Conservation (phyloP, 53 echinoderm and acorn worm genomes). For the Echinometra lucunter region DNA sequence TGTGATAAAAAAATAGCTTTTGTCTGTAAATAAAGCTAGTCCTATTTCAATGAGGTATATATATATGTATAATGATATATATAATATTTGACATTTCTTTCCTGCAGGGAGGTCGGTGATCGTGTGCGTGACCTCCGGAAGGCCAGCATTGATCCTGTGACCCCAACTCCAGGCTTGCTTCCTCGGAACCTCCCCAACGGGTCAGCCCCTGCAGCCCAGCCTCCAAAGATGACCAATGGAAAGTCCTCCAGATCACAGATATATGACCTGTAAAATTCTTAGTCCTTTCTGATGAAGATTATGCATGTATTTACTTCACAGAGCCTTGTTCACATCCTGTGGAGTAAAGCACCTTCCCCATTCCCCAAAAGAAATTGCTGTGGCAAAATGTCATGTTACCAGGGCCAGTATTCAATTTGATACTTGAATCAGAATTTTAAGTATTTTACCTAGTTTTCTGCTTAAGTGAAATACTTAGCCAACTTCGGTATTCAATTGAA, state of each 20-base stretch:
- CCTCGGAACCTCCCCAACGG: constrained; percentile 42
- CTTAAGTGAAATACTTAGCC: too few species aligned
- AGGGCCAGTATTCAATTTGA: too few species aligned
- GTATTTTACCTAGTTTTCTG: too few species aligned
- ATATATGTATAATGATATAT: too few species aligned
- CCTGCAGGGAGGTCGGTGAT: constrained; percentile 83
- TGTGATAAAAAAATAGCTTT: not conserved
- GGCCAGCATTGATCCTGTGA: constrained; percentile 78
- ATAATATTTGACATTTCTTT: not conserved
- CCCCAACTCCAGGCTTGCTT: constrained; percentile 40
- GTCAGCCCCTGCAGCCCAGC: constrained; percentile 16
- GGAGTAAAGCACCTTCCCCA: not conserved
- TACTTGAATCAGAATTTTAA: too few species aligned
- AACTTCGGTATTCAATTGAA: too few species aligned
- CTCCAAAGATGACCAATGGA: constrained; percentile 32
- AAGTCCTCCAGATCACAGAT: constrained; percentile 15
- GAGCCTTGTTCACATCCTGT: not conserved
- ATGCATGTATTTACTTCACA: not conserved
- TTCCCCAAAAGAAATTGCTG: not conserved
- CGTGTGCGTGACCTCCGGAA: constrained; percentile 87
- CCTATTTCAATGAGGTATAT: not conserved
- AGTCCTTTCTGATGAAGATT: not conserved
- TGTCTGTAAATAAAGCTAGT: not conserved
- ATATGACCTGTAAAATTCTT: constrained; percentile 35
- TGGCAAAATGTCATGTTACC: too few species aligned